phyloP scores from a whole-genome alignment of 1,140 invertebrate genomes.

The Elysia chlorotica region DNA sequence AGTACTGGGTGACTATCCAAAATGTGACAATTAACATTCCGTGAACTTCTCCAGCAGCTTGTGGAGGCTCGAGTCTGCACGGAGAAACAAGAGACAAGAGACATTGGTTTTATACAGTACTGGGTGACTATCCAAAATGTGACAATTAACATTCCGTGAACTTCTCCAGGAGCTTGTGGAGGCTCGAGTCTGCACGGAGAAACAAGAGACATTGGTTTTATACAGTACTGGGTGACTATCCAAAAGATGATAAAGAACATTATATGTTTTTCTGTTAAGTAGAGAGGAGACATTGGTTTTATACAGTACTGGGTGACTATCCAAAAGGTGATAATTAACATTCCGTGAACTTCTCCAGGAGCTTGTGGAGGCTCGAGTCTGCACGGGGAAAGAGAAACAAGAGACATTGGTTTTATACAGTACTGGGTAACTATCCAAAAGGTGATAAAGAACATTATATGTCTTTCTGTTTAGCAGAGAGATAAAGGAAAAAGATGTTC shows the following conservation, averaged over 20 bases:
- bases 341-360: too few relatives aligned
- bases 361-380: too few relatives aligned
- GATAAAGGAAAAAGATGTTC: too few relatives aligned
- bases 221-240: not conserved
- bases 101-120: not conserved
- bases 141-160: constrained; percentile 55
- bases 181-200: constrained; percentile 65
- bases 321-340: not conserved
- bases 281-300: not conserved
- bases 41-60: constrained; percentile 65
- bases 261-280: too few relatives aligned
- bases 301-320: not conserved
- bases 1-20: not conserved
- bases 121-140: not conserved
- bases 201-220: not conserved
- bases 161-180: constrained; percentile 65
- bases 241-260: too few relatives aligned
- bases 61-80: constrained; percentile 64
- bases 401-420: not conserved
- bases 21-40: not conserved
- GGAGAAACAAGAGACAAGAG: too few relatives aligned
- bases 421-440: not conserved
- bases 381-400: too few relatives aligned
- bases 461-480: too few relatives aligned
- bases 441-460: not conserved